Evolutionary conservation across 2,113 vertebrate genomes (phyloP), one percentile per base, ranked within the genome.

Genomic region (Chrysemys picta): DNA sequence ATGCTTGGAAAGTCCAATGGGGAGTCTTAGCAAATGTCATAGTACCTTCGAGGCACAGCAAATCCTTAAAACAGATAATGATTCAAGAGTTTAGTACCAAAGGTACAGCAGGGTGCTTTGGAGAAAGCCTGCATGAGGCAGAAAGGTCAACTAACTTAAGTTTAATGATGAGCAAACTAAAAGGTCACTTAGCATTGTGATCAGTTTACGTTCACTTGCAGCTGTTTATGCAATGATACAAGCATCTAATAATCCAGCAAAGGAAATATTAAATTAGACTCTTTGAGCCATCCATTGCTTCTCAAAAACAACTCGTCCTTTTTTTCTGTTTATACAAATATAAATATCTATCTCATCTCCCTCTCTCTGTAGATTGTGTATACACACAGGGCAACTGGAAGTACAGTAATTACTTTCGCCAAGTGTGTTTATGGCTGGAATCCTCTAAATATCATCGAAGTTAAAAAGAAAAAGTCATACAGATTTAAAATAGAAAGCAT

Each of bases 11-110:
- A 89, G 91, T 96, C 95, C 94, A 96, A 90, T 13, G 82, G 94
- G 91, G 96, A 96, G 93, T 94, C 91, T 97, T 83, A 97, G 95
- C 82, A 98, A 98, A 98, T 97, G 97, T 97, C 97, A 98, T 91
- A 85, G 80, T 82, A 91, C 56, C 96, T 97, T 91, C 80, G 91
- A 95, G 95, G 95, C 93, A 96, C 88, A 85, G 91, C 5, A 95
- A 88, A 96, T 59, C 83, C 95, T 97, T 94, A 96, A 97, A 95
- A 96, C 82, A 93, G 95, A 97, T 92, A 94, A 97, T 85, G 94
- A 98, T 91, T 94, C 90, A 92, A 91, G 95, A 96, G 65, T 93
- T 59, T 89, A 89, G 79, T 80, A 95, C 89, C 84, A 89, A 92
- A 94, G 88, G 92, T 89, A 38, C 84, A 97, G 93, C 83, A 89